Base-by-base conservation (phyloP, 1,140 invertebrate genomes). In the Drosophila erecta region DNA sequence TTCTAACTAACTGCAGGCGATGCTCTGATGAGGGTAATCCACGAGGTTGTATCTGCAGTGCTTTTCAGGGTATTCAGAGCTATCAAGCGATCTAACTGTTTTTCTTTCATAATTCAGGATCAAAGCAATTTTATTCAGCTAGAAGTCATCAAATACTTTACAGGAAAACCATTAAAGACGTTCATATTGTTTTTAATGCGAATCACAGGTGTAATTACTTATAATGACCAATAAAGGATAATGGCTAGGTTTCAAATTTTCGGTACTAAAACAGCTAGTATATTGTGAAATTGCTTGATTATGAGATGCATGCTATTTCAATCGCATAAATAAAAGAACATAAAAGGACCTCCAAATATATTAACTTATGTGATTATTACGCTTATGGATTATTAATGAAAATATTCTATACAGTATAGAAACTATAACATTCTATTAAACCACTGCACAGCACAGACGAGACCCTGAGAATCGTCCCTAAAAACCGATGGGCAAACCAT, bases 11-110 rank as follows among this genome's bases (percentile, higher is more conserved):
- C 66, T 70, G 50, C 50, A 70, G 67, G 67, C 67, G 43, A 70
- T 57, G 51, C 43, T 57, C 37, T 57, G 67, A 70, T 70, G 67
- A 70, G 64, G 64, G 67, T 49, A 57, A 70, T 70, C 65, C 53
- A 35, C 11, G 11, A 10, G 35, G 47, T 14, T 37, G 24, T 24
- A 58, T 59, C 43, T 49, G 43, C 11, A 46, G 41, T 43, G 17
- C 12, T 17, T 51, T 35, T 35, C 64, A 43, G 24, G 24, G 5
- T 50, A 67, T 44, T 65, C 64, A 67, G 44, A 67, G 37, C 44
- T 20, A 67, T 20, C 64, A 41, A 67, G 43, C 44, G 20, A 65
- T 53, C 46, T 67, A 67, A 67, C 64, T 65, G 59, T 53, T 67
- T 64, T 27, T 65, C 8, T 2, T 20, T 12, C 15, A 17, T 33